These are phyloP conservation scores for Timema podura DNA, from an alignment of 2,888 invertebrate species.

Conservation along the genomic window DNA sequence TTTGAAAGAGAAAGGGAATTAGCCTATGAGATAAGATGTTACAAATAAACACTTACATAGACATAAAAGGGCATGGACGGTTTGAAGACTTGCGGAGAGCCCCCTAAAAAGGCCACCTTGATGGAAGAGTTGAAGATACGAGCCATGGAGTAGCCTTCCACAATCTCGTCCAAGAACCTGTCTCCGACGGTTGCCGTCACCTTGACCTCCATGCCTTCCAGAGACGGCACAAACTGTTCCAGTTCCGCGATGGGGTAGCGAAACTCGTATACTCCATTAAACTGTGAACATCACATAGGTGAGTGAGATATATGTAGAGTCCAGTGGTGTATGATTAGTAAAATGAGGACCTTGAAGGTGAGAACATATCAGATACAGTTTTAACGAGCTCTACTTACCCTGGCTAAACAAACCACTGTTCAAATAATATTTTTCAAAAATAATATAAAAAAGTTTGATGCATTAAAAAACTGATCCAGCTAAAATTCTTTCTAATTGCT, in stretches of 20 bases:
- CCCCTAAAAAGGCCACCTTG: constrained; percentile 79
- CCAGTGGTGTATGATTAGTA: no score
- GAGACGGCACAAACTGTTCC: constrained; percentile 58
- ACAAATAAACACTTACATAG: constrained; percentile 58
- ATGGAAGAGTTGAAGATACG: constrained; percentile 85
- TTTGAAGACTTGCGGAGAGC: constrained; percentile 90
- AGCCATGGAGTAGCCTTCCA: constrained; percentile 83
- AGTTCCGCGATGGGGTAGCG: constrained; percentile 80
- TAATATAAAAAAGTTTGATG: no score
- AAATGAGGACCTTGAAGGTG: no score
- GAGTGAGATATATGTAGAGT: no score
- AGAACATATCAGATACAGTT: no score
- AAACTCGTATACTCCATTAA: constrained; percentile 85
- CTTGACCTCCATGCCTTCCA: constrained; percentile 75
- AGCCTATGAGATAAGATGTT: neutral
- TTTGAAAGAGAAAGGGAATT: no score
- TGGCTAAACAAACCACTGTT: no score
- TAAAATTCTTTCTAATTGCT: no score
- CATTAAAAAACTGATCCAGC: no score
- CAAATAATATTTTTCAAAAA: no score
- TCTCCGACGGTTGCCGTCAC: constrained; percentile 86
- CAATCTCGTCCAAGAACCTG: constrained; percentile 75
- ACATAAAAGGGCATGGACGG: constrained; percentile 87
- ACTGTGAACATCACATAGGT: constrained; percentile 49
- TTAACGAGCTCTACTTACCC: no score